Evolutionary conservation across 2,888 invertebrate species (phyloP).

Genomic region (Danaus chrysippus): DNA sequence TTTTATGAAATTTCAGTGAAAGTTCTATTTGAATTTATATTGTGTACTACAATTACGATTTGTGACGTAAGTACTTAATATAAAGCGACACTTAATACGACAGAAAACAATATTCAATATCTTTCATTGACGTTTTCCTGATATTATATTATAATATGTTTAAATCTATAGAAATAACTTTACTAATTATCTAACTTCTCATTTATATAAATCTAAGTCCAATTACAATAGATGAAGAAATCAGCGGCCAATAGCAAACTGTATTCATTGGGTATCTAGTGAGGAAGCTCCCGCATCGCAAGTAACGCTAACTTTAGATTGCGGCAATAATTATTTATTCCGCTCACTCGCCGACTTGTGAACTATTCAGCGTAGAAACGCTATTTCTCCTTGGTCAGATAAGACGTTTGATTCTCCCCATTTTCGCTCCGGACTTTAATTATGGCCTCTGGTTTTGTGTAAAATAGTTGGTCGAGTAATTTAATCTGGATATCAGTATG

Average conservation of each 20-base stretch:
- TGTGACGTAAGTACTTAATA: no score
- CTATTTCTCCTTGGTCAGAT: constrained; percentile 76
- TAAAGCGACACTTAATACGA: no score
- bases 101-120: no score
- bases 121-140: no score
- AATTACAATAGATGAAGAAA: constrained; percentile 19
- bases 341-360: constrained; percentile 71
- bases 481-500: constrained; percentile 76
- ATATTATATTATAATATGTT: no score
- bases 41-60: not conserved
- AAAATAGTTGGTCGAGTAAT: constrained; percentile 77
- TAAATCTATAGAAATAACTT: no score
- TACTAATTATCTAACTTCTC: not conserved
- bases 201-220: constrained; percentile 1
- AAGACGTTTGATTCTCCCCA: constrained; percentile 77
- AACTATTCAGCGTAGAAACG: constrained; percentile 76
- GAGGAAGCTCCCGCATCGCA: constrained; percentile 45
- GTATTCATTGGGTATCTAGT: constrained; percentile 64
- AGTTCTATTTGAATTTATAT: constrained; percentile 13
- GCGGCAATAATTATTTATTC: constrained; percentile 77
- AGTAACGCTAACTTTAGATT: constrained; percentile 67
- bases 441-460: constrained; percentile 77
- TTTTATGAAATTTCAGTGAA: constrained; percentile 46
- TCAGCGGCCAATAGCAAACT: constrained; percentile 46
- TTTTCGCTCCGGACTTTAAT: constrained; percentile 76